Percentiles rank a stretch among this genome's conserved stretches.
These are phyloP conservation scores for Cinclus mexicanus DNA, from an alignment of 2,113 vertebrate species.

Conservation along the genomic window DNA sequence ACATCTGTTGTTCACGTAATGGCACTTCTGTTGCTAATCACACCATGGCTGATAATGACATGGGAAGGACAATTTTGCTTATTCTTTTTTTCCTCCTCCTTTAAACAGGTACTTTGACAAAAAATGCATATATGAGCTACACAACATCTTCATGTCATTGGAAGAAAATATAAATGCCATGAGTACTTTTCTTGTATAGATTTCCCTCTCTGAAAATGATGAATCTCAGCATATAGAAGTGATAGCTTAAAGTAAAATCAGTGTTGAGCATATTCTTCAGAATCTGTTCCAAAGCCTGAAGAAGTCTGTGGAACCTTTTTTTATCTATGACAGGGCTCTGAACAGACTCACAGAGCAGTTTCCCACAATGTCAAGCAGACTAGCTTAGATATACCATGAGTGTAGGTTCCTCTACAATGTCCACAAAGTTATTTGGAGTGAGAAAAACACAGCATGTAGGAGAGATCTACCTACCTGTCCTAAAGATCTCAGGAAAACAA, in stretches of 20 bases:
- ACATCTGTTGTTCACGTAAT: not conserved
- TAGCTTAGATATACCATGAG: not conserved
- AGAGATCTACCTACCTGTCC: not conserved
- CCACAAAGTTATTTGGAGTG: not conserved
- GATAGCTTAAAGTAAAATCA: not conserved
- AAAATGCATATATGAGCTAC: not conserved
- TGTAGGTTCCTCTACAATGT: not conserved
- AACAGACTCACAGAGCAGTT: not conserved
- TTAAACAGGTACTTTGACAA: not conserved
- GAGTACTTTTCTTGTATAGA: not conserved
- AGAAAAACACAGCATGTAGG: not conserved
- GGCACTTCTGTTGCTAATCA: not conserved
- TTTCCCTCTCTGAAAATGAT: not conserved
- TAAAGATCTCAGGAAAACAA: constrained; percentile 1
- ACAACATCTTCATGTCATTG: not conserved
- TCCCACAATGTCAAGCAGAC: not conserved
- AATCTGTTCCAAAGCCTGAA: not conserved
- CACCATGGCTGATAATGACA: not conserved
- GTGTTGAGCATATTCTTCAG: not conserved
- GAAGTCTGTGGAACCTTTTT: not conserved
- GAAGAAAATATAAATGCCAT: not conserved
- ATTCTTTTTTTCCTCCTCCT: not conserved
- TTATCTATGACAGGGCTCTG: not conserved
- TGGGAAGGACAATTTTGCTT: not conserved
- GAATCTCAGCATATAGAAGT: not conserved